Conservation (phyloP, 2,113 vertebrate genomes). For the Myodes glareolus region DNA sequence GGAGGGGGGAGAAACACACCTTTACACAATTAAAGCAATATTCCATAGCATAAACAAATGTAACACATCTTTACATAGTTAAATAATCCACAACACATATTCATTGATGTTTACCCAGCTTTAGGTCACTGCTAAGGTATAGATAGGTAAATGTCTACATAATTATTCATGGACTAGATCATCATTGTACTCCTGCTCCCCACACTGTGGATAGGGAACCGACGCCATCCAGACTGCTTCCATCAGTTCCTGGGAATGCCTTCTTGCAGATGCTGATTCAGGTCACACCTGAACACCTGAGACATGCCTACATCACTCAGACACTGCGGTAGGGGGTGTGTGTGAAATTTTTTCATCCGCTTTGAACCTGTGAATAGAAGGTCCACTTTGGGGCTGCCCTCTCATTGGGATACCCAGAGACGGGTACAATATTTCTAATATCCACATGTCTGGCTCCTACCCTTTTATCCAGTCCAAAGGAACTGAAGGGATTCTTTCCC, state of each 20-base stretch:
- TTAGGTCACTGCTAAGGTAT: neutral
- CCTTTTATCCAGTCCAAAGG: neutral
- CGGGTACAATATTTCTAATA: neutral
- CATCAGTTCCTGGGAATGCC: neutral
- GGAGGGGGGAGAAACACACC: neutral
- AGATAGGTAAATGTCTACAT: neutral
- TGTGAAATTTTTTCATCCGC: neutral
- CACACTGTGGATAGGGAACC: neutral
- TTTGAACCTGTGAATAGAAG: neutral
- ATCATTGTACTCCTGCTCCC: accelerated
- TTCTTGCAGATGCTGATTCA: neutral
- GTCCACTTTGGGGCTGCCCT: neutral
- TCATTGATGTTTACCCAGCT: neutral
- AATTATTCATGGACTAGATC: neutral
- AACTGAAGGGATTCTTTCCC: neutral
- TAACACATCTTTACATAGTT: neutral
- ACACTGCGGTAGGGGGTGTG: neutral
- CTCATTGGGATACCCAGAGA: neutral
- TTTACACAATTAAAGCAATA: neutral
- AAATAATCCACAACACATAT: neutral
- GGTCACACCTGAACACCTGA: neutral
- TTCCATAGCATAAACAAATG: neutral
- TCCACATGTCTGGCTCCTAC: neutral
- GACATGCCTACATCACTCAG: neutral
- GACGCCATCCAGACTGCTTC: neutral